Base-by-base conservation (phyloP, 1,140 invertebrate species). In the Trinorchestia longiramus region DNA sequence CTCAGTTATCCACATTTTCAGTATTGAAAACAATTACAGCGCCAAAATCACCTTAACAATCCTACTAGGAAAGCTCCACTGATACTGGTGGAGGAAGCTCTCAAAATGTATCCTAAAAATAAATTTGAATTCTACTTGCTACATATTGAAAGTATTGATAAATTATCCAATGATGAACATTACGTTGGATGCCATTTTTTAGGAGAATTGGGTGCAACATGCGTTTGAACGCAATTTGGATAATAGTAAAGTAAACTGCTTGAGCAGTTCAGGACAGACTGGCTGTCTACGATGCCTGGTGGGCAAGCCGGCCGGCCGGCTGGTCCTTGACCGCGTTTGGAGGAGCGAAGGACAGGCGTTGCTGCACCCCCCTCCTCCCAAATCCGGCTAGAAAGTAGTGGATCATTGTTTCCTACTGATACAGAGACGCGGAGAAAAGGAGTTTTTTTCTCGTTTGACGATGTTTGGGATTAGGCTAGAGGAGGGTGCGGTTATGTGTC, bases 251-350 rank as follows among this genome's bases (percentile, higher is more conserved):
- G 62, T 77, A 77, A 77, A 77, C 62, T 11, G 62, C 28, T 77
- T 77, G 62, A 77, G 15, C 15, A 36, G 62, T 23, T 28, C 4
- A 42, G 88, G 88, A 43, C 88, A 90, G 88, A 90, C 88, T 43
- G 88, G 28, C 88, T 90, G 88, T 43, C 88, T 90, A 19, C 4
- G 41, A 87, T 42, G 41, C 6, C 43, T 8, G 41, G 88, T 19
- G n/a, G 88, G 0, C 43, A 90, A 43, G 28, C 62, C 62, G 62
- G 62, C 23, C n/a, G 43, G 28, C 62, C 62, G 62, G 62, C 23
- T 36, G 43, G 88, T 41, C 88, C 88, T 90, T 90, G 88, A 90
- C 88, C 88, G 88, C 88, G 88, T 90, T 90, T 41, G 41, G 88
- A 43, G 15, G 36, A 77, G 62, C 28, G 62, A 77, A 77, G 62